A percentile compares a stretch with the other conserved stretches of the same genome.
Conservation (phyloP, 2,797 vertebrate genomes). For the Melanogrammus aeglefinus region DNA sequence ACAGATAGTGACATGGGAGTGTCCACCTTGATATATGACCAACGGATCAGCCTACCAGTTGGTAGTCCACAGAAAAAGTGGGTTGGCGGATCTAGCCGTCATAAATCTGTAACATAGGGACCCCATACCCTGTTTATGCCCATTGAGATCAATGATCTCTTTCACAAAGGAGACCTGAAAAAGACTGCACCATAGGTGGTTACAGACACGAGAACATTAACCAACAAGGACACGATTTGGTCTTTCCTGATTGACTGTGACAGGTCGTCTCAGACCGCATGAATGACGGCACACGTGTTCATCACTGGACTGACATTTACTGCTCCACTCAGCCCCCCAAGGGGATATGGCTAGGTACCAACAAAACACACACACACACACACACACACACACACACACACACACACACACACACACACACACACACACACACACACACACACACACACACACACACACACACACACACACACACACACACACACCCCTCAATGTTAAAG, state of each 20-base stretch:
- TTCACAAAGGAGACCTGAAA: background rate
- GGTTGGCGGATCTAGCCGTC: background rate
- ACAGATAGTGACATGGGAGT: background rate
- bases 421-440: background rate
- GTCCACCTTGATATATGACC: background rate
- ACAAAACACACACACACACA: background rate
- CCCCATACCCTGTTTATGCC: background rate
- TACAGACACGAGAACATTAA: too few species aligned
- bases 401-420: background rate
- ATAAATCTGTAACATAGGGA: background rate
- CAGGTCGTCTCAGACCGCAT: conserved; percentile 25
- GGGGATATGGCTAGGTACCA: too few species aligned
- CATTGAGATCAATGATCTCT: background rate
- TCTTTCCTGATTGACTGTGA: conserved; percentile 22
- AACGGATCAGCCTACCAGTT: background rate
- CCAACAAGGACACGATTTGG: too few species aligned
- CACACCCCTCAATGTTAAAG: too few species aligned
- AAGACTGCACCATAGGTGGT: too few species aligned
- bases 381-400: background rate
- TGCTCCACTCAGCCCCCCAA: background rate
- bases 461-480: background rate
- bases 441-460: background rate
- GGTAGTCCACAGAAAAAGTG: background rate
- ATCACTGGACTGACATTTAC: conserved; percentile 11
- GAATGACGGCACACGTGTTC: conserved; percentile 27